Percentiles rank a stretch among this genome's conserved stretches.
phyloP scores from a whole-genome alignment of 2,113 vertebrate species.

The Eleginops maclovinus region DNA sequence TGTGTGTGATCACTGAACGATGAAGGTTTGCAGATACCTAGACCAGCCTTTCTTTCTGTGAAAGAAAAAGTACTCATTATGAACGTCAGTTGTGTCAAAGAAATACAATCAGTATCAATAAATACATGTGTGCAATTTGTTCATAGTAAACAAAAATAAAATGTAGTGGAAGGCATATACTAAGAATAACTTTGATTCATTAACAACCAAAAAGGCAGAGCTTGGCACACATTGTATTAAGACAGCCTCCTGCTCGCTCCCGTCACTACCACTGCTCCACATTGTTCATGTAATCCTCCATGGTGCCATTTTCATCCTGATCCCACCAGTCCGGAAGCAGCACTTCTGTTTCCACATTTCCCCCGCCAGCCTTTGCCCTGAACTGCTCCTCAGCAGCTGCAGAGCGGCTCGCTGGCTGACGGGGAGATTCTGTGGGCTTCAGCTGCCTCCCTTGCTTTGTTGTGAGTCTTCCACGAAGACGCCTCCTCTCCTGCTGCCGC shows the following conservation, averaged over 20 bases:
- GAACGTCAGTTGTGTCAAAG: conserved; percentile 32
- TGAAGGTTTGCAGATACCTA: background rate
- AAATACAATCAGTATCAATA: conserved; percentile 68
- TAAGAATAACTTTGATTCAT: conserved; percentile 42
- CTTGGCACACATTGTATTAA: conserved; percentile 56
- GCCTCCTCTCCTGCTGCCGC: conserved; percentile 91
- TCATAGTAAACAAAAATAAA: conserved; percentile 8
- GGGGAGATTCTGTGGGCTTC: conserved; percentile 68
- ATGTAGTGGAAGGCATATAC: conserved; percentile 14
- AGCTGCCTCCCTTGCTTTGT: conserved; percentile 65
- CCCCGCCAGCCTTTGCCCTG: conserved; percentile 42
- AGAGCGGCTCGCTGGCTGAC: conserved; percentile 14
- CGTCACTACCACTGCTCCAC: conserved; percentile 90
- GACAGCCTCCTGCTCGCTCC: conserved; percentile 5
- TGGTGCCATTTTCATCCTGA: conserved; percentile 75
- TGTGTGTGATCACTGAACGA: conserved; percentile 18
- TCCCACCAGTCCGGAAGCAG: conserved; percentile 81
- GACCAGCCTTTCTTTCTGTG: conserved; percentile 6
- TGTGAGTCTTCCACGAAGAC: conserved; percentile 72
- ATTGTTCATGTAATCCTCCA: conserved; percentile 90
- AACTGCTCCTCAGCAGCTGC: conserved; percentile 37
- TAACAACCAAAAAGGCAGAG: conserved; percentile 67
- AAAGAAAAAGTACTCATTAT: background rate
- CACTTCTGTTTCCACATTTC: conserved; percentile 54
- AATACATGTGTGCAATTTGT: conserved; percentile 47